Evolutionary conservation across 2,888 invertebrate species (phyloP), one percentile per base, ranked within the genome.

Genomic region (Phaedon cochleariae): DNA sequence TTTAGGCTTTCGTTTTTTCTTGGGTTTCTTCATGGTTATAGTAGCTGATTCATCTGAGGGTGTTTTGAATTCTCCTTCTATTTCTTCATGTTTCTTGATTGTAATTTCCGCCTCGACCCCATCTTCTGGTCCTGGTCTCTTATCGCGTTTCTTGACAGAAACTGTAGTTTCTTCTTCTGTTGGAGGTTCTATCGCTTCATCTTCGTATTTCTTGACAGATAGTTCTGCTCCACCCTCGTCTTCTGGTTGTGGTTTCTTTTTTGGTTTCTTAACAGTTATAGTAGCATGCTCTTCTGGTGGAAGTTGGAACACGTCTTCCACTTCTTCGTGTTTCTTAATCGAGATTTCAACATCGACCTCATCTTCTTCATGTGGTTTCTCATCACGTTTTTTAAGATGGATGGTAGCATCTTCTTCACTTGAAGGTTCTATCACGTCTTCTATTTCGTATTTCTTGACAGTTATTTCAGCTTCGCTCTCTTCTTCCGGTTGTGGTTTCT

Each of bases 91-190:
- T n/a, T n/a, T n/a, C n/a, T n/a, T n/a, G n/a, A n/a, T n/a, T n/a
- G n/a, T 77, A 52, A 77, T 76, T 45, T 80, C 81, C 54, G 76
- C 76, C 37, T 77, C 72, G 63, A 18, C 65, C 57, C 65, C 68
- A 10, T 72, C 67, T 45, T 46, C n/a, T n/a, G n/a, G n/a, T n/a
- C n/a, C n/a, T 77, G 68, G 69, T 66, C 72, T 69, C 45, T 71
- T 15, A 2, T 41, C 12, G 12, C 34, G 41, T 41, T 41, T 41
- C 15, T 41, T 15, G 6, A 41, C 15, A 15, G 15, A 15, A 15
- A 41, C 15, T 4, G 41, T 15, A n/a, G 15, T 41, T 41, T 41
- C 41, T 41, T 41, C 41, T 41, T 41, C 41, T 34, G 10, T 34
- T 41, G 41, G 41, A 15, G 41, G n/a, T 41, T 15, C 15, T 12